These are phyloP conservation scores for Parotocinclus haroldoi DNA, from an alignment of 2,797 vertebrate genomes.

Conservation along the genomic window DNA sequence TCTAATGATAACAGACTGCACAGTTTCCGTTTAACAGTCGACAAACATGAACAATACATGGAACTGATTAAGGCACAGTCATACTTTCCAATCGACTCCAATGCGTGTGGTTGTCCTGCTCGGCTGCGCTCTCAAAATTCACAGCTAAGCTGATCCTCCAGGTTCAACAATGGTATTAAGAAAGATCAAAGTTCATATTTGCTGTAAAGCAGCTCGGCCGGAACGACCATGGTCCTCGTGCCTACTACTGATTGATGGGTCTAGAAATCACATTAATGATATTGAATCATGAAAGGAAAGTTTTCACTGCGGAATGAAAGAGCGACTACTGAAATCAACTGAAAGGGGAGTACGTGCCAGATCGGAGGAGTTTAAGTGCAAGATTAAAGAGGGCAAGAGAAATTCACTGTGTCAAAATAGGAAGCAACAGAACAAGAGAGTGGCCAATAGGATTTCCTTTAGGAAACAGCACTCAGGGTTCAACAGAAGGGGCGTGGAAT, in stretches of 20 bases:
- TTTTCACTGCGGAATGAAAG: no score
- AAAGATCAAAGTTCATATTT: constrained; percentile 57
- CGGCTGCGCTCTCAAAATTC: constrained; percentile 40
- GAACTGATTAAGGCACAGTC: background rate
- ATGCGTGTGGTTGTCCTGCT: no score
- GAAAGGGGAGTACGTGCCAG: no score
- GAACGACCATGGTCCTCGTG: constrained; percentile 43
- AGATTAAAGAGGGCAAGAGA: constrained; percentile 1
- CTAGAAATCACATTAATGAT: constrained; percentile 68
- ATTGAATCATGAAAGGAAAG: constrained; percentile 50
- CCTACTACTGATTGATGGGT: constrained; percentile 60
- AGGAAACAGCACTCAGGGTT: constrained; percentile 60
- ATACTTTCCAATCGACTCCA: background rate
- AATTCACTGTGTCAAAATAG: constrained; percentile 28
- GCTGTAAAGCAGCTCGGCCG: constrained; percentile 53
- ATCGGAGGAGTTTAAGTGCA: constrained; percentile 9
- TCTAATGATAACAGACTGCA: no score
- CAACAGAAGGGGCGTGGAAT: background rate
- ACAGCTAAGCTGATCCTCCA: constrained; percentile 52
- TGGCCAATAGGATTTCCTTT: constrained; percentile 48
- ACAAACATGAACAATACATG: no score
- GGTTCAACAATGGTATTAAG: constrained; percentile 63
- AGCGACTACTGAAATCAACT: no score
- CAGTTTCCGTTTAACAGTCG: no score
- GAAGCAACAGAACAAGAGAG: constrained; percentile 35